phyloP scores from a whole-genome alignment of 2,797 vertebrate species.

The Myotis daubentonii region DNA sequence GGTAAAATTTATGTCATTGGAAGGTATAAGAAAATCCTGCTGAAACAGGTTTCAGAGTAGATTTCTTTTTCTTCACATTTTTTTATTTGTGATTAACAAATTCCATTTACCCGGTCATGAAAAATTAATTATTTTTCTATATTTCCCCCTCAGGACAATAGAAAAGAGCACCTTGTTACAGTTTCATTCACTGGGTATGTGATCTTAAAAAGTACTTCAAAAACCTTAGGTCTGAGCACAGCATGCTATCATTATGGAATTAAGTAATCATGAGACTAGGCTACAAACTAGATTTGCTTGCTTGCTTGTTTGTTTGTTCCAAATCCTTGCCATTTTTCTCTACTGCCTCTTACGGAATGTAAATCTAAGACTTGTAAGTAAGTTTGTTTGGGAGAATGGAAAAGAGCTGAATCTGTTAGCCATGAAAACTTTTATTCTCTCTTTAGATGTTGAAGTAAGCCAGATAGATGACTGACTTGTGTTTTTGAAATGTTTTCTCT shows the following conservation, averaged over 20 bases:
- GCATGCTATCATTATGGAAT: not conserved
- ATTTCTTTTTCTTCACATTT: not conserved
- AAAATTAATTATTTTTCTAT: not conserved
- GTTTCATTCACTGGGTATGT: not conserved
- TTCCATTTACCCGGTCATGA: conserved; percentile 10
- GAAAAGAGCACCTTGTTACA: not conserved
- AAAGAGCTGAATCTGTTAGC: not conserved
- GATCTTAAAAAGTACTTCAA: not conserved
- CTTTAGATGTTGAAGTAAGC: conserved; percentile 14
- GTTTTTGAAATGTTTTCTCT: conserved; percentile 57
- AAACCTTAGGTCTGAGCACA: not conserved
- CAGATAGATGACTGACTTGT: conserved; percentile 39
- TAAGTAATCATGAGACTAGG: not conserved
- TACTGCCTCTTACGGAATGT: not conserved
- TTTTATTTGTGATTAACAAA: conserved; percentile 55
- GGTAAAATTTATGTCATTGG: conserved; percentile 8
- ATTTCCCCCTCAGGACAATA: not conserved
- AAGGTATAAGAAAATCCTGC: conserved; percentile 16
- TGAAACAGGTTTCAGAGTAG: conserved; percentile 20
- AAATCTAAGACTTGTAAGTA: not conserved
- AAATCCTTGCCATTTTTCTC: not conserved
- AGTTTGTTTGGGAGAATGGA: conserved; percentile 12
- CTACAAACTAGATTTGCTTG: not conserved
- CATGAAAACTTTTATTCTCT: not conserved
- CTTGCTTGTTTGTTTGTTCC: not conserved